Evolutionary conservation across 2,113 vertebrate species (phyloP), one percentile per base, ranked within the genome.

Genomic region (Bostrychus sinensis): DNA sequence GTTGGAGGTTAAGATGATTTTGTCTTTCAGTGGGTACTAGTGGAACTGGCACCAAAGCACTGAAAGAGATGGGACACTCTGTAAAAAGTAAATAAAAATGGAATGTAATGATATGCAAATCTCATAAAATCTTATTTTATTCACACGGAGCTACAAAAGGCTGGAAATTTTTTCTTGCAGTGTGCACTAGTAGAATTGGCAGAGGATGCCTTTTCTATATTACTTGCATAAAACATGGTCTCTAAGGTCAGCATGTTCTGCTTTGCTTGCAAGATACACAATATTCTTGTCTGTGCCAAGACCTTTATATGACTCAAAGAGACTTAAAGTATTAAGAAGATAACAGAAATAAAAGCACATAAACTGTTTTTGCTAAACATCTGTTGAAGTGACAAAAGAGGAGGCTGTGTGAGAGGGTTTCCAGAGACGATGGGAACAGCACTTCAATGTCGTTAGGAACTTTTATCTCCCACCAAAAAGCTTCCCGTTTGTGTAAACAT

Each of bases 361-460:
- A 95, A 93, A 93, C 92, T 86, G 95, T 96, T 96, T 96, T 93
- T 89, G 95, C 92, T 93, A 95, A 95, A 94, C 95, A 98, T 98
- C 94, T 97, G 94, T 94, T 97, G 92, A 92, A 95, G 94, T 95
- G 95, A 95, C 94, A 93, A 93, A 93, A 93, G 93, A 93, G 93
- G 94, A 79, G 80, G 93, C 89, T 90, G 93, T 92, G 93, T 92
- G 91, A 92, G 75, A 89, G 94, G 93, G 93, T 92, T 90, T 93
- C 77, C 91, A 89, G 88, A 92, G 80, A 92, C 92, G 93, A 96
- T 94, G 94, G 93, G 93, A 95, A 98, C 94, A 91, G 87, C 93
- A 94, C 93, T 96, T 95, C 91, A 93, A 89, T 89, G 81, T 82
- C 85, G 91, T 94, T 92, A 86, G 92, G 92, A 91, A 46, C 38